Conservation (phyloP, 2,113 vertebrate species). For the Dipodomys spectabilis region DNA sequence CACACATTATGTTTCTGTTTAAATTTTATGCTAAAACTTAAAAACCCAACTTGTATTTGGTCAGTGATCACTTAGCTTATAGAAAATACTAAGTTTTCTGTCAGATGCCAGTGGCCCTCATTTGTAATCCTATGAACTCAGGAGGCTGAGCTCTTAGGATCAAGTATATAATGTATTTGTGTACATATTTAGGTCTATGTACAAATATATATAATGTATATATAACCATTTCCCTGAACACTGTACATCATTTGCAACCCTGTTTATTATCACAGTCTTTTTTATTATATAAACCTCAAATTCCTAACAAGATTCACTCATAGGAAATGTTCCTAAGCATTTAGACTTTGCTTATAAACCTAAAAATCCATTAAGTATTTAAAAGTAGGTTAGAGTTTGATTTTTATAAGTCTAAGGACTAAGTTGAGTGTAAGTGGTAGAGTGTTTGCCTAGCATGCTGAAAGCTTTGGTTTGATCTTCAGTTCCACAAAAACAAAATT, state of each 20-base stretch:
- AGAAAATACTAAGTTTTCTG: background rate
- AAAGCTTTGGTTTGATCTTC: background rate
- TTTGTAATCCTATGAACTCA: no score
- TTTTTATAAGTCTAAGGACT: background rate
- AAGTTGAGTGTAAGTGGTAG: background rate
- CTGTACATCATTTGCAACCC: background rate
- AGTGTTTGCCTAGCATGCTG: background rate
- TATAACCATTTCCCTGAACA: background rate
- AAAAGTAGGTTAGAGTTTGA: background rate
- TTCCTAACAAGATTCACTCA: background rate
- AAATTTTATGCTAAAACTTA: slow-evolving; percentile 44
- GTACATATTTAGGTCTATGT: no score
- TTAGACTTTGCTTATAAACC: slow-evolving; percentile 27
- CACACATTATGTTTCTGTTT: background rate
- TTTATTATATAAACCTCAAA: background rate
- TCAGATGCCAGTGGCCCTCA: no score
- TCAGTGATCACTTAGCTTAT: slow-evolving; percentile 28
- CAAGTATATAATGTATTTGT: no score
- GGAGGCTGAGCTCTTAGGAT: no score
- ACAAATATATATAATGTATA: no score
- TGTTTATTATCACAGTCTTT: background rate
- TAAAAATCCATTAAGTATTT: background rate
- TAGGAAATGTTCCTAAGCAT: background rate
- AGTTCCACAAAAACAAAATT: background rate
- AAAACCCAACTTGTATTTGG: background rate